Base-by-base conservation (phyloP, 2,888 invertebrate genomes). In the Scaptomyza polygonia region DNA sequence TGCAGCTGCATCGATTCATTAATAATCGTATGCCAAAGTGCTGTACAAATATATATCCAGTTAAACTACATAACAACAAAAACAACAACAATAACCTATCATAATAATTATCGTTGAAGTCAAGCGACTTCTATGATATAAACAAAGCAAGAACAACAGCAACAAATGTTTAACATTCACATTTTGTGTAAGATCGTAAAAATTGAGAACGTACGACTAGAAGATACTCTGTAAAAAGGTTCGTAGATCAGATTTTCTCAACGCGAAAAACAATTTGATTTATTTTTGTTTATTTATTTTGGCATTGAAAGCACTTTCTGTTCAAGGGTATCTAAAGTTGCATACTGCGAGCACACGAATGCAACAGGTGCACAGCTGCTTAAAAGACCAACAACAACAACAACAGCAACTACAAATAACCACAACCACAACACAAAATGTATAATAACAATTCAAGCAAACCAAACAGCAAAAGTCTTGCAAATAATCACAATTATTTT, bases 401-500 rank as follows among this genome's bases (percentile, higher is more conserved):
- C 54, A 54, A 5, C 48, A 44, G 7, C 63, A 64, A n/a, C 74
- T 45, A 21, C 34, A 58, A 49, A 18, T 34, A 58, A 21, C 61
- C 61, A 27, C 42, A 44, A 54, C 61, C 47, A 18, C 54, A 25
- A 21, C 54, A 44, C 32, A 61, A 51, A 51, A 47, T 42, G 36
- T 36, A 32, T 39, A 34, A 51, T 18, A 42, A 9, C 32, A 40
- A 57, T 36, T 27, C 18, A 18, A 16, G 18, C 32, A 48, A 18
- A 21, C 30, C 32, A 57, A 30, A 42, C 72, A 73, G 64, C 74
- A 74, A 66, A 74, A 66, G 51, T 79, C 82, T 14, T 14, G 61
- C 53, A 62, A 58, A 68, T 86, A 82, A 82, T 86, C 73, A 82
- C 74, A 86, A 88, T 83, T 73, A 88, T 86, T 86, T 82, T 54